Percentiles rank a stretch among this genome's conserved stretches.
phyloP scores from a whole-genome alignment of 2,797 vertebrate species.

The Taeniopygia guttata region DNA sequence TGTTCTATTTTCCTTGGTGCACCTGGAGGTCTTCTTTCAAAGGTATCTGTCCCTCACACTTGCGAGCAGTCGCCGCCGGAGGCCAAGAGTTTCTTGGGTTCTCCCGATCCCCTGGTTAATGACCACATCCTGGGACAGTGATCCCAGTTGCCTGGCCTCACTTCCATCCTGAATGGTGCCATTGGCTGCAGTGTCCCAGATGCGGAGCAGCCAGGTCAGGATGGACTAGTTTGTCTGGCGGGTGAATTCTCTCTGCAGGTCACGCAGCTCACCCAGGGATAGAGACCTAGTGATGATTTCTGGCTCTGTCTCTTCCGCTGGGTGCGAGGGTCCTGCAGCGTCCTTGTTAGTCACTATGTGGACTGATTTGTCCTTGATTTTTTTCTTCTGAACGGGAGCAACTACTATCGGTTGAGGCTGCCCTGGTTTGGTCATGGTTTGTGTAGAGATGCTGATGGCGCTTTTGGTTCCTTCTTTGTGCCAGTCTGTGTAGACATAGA shows the following conservation, averaged over 20 bases:
- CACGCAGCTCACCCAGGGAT: not conserved
- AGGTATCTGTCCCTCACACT: not conserved
- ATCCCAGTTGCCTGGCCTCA: not conserved
- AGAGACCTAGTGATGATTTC: not conserved
- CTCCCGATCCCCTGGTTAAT: not conserved
- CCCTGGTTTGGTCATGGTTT: too few species aligned
- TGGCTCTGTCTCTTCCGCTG: too few species aligned
- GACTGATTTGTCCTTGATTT: not conserved
- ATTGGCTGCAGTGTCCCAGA: not conserved
- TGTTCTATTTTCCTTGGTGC: not conserved
- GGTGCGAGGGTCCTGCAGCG: not conserved
- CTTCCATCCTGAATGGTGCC: not conserved
- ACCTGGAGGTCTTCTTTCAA: not conserved
- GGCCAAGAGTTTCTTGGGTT: not conserved
- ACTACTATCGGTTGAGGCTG: not conserved
- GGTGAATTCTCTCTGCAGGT: not conserved
- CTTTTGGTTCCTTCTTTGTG: not conserved
- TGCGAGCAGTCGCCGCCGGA: not conserved
- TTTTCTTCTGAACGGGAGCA: not conserved
- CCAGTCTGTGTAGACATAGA: not conserved
- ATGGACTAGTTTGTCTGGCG: rapidly evolving
- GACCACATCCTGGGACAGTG: not conserved
- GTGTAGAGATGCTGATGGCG: too few species aligned
- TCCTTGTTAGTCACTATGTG: not conserved
- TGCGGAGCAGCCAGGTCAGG: not conserved